Percentiles rank a stretch among this genome's conserved stretches.
Evolutionary conservation across 92 coral and sea anemone genomes (phyloP).

Genomic region (Umimayanthus chanpuru): DNA sequence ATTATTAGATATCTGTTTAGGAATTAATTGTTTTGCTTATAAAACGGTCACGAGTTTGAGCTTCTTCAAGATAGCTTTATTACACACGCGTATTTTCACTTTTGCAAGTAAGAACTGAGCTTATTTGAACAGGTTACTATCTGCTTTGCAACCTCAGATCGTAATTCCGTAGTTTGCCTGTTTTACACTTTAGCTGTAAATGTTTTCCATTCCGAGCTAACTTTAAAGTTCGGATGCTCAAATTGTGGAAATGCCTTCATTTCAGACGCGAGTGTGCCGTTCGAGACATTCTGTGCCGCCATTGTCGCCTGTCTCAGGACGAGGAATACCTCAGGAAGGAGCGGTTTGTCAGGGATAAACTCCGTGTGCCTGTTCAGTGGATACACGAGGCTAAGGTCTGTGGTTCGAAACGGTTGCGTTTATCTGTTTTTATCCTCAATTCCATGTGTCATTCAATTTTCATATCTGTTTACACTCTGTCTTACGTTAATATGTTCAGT

Average conservation of each 20-base stretch:
- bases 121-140: too few species aligned
- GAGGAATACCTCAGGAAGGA: conserved; percentile 68
- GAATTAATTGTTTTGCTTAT: too few species aligned
- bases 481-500: too few species aligned
- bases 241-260: background rate
- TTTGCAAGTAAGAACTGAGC: too few species aligned
- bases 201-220: background rate
- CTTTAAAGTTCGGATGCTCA: background rate
- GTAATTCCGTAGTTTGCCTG: background rate
- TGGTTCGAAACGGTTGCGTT: background rate
- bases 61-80: too few species aligned
- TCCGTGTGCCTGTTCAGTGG: conserved; percentile 87
- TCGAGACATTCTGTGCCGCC: conserved; percentile 80
- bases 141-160: too few species aligned
- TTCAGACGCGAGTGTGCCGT: conserved; percentile 86
- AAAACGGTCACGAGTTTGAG: too few species aligned
- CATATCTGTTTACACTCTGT: too few species aligned
- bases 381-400: conserved; percentile 96
- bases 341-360: conserved; percentile 70
- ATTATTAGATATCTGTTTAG: too few species aligned
- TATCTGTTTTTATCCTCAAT: too few species aligned
- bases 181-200: background rate
- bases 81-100: too few species aligned
- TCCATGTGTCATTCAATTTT: too few species aligned
- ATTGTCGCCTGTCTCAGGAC: conserved; percentile 76